Evolutionary conservation across 2,797 vertebrate species (phyloP).

Genomic region (Manis pentadactyla): DNA sequence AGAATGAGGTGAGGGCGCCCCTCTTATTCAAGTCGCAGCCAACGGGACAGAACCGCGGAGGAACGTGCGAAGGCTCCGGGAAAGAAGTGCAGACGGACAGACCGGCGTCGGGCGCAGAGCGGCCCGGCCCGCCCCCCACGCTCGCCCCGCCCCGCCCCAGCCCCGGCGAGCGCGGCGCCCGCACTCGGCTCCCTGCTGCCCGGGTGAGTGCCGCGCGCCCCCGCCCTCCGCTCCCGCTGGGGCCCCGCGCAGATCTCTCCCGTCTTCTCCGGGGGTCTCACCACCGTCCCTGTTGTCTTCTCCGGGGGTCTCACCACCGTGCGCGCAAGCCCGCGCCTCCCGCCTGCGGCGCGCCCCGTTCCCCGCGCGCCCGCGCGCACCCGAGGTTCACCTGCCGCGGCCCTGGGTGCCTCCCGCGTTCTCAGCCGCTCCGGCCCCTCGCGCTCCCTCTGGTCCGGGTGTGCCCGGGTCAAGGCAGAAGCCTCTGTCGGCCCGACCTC

Average conservation of each 20-base stretch:
- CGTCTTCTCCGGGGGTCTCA: neutral
- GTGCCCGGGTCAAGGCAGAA: neutral
- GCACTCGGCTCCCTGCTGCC: neutral
- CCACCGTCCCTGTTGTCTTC: neutral
- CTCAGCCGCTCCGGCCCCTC: neutral
- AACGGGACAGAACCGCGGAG: rapidly evolving
- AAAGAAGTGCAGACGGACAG: neutral
- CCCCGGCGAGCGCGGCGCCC: neutral
- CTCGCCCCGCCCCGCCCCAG: neutral
- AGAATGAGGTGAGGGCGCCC: neutral
- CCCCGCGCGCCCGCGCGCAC: neutral
- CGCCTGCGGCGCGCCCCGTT: neutral
- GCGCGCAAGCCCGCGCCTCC: neutral
- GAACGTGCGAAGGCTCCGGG: neutral
- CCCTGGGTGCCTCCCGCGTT: neutral
- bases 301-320: neutral
- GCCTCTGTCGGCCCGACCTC: neutral
- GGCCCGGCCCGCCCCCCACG: too few relatives aligned
- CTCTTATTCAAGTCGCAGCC: neutral
- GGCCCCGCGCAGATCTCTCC: neutral
- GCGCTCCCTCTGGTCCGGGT: neutral
- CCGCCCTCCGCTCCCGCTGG: neutral
- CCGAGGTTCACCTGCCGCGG: neutral
- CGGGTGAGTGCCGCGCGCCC: conserved; percentile 43
- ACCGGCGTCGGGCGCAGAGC: too few relatives aligned